phyloP scores from a whole-genome alignment of 2,888 invertebrate species.

The Tenthredo scrophulariae region DNA sequence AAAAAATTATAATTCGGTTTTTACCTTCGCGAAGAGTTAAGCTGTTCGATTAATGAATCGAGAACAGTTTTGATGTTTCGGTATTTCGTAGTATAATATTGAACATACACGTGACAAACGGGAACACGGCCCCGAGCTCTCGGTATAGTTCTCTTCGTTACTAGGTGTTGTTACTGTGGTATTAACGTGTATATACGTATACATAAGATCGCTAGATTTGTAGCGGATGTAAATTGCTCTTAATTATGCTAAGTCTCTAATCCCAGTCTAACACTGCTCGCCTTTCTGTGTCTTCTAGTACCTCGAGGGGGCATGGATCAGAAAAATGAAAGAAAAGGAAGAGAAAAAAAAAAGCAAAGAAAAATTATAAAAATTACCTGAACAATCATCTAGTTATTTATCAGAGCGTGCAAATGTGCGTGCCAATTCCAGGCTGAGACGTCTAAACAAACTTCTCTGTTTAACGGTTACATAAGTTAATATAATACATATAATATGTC shows the following conservation, averaged over 20 bases:
- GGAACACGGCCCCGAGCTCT: slow-evolving; percentile 47
- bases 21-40: slow-evolving; percentile 23
- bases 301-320: background rate
- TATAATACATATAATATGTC: background rate
- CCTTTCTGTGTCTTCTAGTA: slow-evolving; percentile 31
- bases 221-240: slow-evolving; percentile 51
- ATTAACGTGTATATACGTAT: background rate
- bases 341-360: background rate
- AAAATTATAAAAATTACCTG: background rate
- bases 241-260: slow-evolving; percentile 49
- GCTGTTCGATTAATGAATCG: slow-evolving; percentile 6
- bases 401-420: slow-evolving; percentile 45
- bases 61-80: slow-evolving; percentile 18
- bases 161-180: background rate
- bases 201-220: slow-evolving; percentile 20
- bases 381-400: slow-evolving; percentile 23
- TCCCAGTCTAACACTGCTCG: slow-evolving; percentile 17
- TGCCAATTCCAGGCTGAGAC: slow-evolving; percentile 16
- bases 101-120: slow-evolving; percentile 25
- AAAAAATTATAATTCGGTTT: slow-evolving; percentile 4
- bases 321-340: background rate
- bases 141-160: slow-evolving; percentile 10
- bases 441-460: slow-evolving; percentile 17
- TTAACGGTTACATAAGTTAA: slow-evolving; percentile 25
- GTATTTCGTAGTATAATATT: background rate